Percentiles rank a stretch among this genome's conserved stretches.
Evolutionary conservation across 92 coral and sea anemone genomes (phyloP).

Genomic region (Nematostella vectensis): DNA sequence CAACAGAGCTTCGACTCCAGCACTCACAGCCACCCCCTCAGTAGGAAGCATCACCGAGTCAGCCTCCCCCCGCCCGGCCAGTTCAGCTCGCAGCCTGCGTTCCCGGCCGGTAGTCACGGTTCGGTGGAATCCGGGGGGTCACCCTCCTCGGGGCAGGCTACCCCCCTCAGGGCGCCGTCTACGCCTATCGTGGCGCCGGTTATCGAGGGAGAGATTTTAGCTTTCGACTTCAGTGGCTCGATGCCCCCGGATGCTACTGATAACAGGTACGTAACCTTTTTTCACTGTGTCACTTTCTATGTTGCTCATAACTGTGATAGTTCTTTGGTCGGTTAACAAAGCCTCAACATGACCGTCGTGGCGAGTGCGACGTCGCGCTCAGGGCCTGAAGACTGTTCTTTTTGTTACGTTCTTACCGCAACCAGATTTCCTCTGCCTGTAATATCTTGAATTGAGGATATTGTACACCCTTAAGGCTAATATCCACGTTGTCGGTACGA

Average conservation of each 20-base stretch:
- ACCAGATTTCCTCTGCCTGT: too few relatives aligned
- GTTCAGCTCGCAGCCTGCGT: slow-evolving; percentile 51
- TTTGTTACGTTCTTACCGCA: too few relatives aligned
- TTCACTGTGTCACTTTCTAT: not conserved
- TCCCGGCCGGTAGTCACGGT: slow-evolving; percentile 53
- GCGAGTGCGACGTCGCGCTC: too few relatives aligned
- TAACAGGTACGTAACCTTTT: slow-evolving; percentile 29
- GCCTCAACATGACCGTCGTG: too few relatives aligned
- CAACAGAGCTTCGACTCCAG: slow-evolving; percentile 27
- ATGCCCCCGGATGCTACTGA: slow-evolving; percentile 25
- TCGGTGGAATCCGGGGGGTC: slow-evolving; percentile 70
- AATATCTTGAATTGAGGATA: too few relatives aligned
- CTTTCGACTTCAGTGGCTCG: slow-evolving; percentile 66
- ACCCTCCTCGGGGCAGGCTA: slow-evolving; percentile 84
- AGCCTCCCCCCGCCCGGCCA: slow-evolving; percentile 42
- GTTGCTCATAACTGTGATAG: not conserved
- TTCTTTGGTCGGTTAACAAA: too few relatives aligned
- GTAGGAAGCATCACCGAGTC: slow-evolving; percentile 41
- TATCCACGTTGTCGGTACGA: too few relatives aligned
- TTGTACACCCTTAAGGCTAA: too few relatives aligned
- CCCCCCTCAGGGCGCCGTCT: slow-evolving; percentile 77
- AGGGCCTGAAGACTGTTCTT: too few relatives aligned
- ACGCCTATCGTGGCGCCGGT: slow-evolving; percentile 84
- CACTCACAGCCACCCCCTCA: slow-evolving; percentile 7
- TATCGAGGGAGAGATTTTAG: slow-evolving; percentile 47